Base-by-base conservation (phyloP, 2,888 invertebrate species). In the Drosophila sordidapex region DNA sequence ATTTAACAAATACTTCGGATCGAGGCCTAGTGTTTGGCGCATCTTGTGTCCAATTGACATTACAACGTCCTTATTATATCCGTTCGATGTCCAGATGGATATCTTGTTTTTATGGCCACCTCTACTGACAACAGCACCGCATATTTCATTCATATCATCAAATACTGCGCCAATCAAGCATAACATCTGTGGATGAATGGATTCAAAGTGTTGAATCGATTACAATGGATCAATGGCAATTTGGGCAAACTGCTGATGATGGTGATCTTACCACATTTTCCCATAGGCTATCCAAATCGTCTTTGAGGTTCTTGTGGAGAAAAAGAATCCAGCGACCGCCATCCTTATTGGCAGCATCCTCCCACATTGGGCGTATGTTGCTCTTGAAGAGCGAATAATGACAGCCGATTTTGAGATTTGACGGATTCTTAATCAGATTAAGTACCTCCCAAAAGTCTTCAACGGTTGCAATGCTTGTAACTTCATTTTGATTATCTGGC, bases 381-480 rank as follows among this genome's bases (percentile, higher is more conserved):
- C 27, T 13, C 18, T 56, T 56, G 38, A 56, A 56, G n/a, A 56
- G 8, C n/a, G 56, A 56, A 4, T 56, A 56, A 13, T 56, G 35
- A 13, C 38, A 38, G 8, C 11, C n/a, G 13, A n/a, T 10, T 13
- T 8, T 27, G 7, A 56, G 38, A 2, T 38, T 13, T 13, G 56
- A 56, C 27, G 56, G 56, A 13, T n/a, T 38, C 27, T n/a, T 13
- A n/a, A 56, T 10, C 4, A 38, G 27, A 2, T 11, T 8, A 13
- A 15, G 4, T 46, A 56, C 4, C 8, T n/a, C 8, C 56, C 27
- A 56, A 13, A 38, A 38, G 21, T 56, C 56, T 13, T 56, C 56
- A n/a, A 27, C 38, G 0, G 13, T 56, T 5, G 13, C 38, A 38
- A 38, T 2, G 27, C 13, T 56, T 8, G 8, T 4, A 11, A 56